These are phyloP conservation scores for Litoditis marina DNA, from an alignment of 2,888 invertebrate species.

Conservation along the genomic window DNA sequence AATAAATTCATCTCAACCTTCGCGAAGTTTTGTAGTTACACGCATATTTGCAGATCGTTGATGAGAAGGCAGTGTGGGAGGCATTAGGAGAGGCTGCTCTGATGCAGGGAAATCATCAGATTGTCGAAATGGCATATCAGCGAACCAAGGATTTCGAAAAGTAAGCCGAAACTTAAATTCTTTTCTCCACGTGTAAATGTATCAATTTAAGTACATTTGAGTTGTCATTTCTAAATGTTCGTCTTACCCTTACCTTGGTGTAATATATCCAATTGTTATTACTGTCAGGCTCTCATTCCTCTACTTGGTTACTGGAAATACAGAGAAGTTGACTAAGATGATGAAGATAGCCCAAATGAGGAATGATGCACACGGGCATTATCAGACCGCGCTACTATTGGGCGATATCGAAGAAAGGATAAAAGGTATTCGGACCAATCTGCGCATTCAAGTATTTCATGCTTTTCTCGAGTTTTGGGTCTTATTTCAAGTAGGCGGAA, in stretches of 20 bases:
- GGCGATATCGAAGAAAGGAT: slow-evolving; percentile 88
- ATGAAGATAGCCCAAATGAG: slow-evolving; percentile 98
- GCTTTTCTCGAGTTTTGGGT: too few relatives aligned
- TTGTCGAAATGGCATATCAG: slow-evolving; percentile 99
- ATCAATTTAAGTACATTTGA: too few relatives aligned
- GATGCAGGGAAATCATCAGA: slow-evolving; percentile 72
- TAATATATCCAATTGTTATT: neutral
- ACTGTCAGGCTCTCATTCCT: slow-evolving; percentile 77
- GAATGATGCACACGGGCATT: slow-evolving; percentile 92
- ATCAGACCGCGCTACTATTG: slow-evolving; percentile 85
- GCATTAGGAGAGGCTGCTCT: slow-evolving; percentile 87
- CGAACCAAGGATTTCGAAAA: slow-evolving; percentile 98
- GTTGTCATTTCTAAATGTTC: too few relatives aligned
- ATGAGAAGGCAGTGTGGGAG: slow-evolving; percentile 93
- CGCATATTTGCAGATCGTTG: slow-evolving; percentile 69
- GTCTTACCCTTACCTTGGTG: too few relatives aligned
- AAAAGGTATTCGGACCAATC: slow-evolving; percentile 66
- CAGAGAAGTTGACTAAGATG: slow-evolving; percentile 96
- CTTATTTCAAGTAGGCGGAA: too few relatives aligned
- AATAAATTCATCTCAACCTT: neutral
- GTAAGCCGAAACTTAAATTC: slow-evolving; percentile 38
- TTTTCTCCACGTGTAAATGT: neutral
- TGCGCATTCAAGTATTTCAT: too few relatives aligned
- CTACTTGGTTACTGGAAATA: slow-evolving; percentile 90
- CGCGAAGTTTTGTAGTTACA: too few relatives aligned